Evolutionary conservation across 2,888 invertebrate genomes (phyloP).

Genomic region (Patella depressa): DNA sequence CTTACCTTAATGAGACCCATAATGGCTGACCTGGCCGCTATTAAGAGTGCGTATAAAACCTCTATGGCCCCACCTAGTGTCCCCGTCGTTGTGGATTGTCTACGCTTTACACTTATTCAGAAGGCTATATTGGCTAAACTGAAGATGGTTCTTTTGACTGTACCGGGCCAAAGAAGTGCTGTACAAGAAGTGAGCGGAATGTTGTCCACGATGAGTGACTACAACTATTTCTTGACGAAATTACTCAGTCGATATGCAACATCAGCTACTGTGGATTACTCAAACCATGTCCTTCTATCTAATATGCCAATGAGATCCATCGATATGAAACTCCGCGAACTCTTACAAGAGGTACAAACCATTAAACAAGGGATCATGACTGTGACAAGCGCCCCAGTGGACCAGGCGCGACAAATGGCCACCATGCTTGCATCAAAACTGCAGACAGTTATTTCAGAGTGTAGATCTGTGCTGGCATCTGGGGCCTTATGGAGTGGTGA

Average conservation of each 20-base stretch:
- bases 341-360: not conserved
- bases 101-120: not conserved
- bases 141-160: not conserved
- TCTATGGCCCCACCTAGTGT: not conserved
- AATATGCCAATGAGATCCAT: not conserved
- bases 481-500: not conserved
- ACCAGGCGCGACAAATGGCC: not conserved
- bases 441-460: not conserved
- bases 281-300: not conserved
- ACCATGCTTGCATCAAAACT: not conserved
- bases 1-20: too few relatives aligned
- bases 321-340: not conserved
- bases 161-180: not conserved
- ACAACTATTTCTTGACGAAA: not conserved
- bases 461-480: not conserved
- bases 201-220: not conserved
- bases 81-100: not conserved
- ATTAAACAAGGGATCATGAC: not conserved
- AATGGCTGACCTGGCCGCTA: too few relatives aligned
- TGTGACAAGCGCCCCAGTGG: not conserved
- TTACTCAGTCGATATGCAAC: not conserved
- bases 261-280: not conserved
- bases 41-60: too few relatives aligned
- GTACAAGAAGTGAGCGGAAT: not conserved
- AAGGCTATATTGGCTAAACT: not conserved